These are phyloP conservation scores for Clamator glandarius DNA, from an alignment of 2,797 vertebrate species.

Conservation along the genomic window DNA sequence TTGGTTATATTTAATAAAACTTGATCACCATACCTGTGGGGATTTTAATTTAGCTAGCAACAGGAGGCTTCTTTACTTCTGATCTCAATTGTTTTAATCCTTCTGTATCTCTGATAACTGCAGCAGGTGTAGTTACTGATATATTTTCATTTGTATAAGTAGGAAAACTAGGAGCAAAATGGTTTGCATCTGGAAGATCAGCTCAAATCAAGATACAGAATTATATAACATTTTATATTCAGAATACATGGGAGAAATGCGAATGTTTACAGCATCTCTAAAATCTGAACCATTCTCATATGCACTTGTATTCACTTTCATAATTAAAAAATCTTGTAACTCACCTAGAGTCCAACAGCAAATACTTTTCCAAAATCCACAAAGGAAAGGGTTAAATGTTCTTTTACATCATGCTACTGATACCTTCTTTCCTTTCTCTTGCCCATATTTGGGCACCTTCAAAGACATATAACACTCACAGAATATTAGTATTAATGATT, in stretches of 20 bases:
- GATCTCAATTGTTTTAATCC: background rate
- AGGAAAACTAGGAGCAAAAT: background rate
- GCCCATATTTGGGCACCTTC: background rate
- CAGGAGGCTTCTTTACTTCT: background rate
- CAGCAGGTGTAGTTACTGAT: background rate
- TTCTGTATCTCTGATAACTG: background rate
- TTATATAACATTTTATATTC: background rate
- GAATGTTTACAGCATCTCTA: background rate
- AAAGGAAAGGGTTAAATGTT: background rate
- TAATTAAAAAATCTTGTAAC: background rate
- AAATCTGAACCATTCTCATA: background rate
- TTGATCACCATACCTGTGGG: background rate
- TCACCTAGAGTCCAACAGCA: background rate
- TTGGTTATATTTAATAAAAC: background rate
- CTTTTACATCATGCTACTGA: background rate
- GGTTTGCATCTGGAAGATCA: background rate
- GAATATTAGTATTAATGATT: background rate
- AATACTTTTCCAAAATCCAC: background rate
- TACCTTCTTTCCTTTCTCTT: background rate
- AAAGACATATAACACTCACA: background rate
- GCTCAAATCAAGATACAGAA: background rate
- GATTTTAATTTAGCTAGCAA: background rate
- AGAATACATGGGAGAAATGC: background rate
- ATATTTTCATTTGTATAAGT: background rate
- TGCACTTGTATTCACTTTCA: background rate